These are phyloP conservation scores for Setophaga coronata DNA, from an alignment of 2,113 vertebrate species.

Conservation along the genomic window DNA sequence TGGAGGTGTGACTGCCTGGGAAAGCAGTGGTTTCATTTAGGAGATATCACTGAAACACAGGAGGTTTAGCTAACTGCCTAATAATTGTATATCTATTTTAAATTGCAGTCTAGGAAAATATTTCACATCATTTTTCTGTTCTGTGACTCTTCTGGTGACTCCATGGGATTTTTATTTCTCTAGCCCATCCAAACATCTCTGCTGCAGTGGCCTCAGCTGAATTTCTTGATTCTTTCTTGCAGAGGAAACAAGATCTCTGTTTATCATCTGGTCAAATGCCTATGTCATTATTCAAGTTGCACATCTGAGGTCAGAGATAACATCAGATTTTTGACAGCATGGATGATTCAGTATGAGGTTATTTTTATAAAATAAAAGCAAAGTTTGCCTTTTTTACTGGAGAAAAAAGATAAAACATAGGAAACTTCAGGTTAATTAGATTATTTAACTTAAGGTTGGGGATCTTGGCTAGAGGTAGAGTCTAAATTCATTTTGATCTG, in stretches of 20 bases:
- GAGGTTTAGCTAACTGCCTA: not conserved
- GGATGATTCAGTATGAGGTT: not conserved
- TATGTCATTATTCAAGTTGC: not conserved
- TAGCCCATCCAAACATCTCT: not conserved
- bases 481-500: not conserved
- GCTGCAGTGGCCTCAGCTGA: not conserved
- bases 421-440: not conserved
- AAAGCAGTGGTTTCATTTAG: fast-evolving
- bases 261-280: not conserved
- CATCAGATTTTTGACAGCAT: not conserved
- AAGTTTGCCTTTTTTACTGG: not conserved
- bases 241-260: conserved; percentile 13
- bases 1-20: not conserved
- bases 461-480: not conserved
- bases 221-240: not conserved
- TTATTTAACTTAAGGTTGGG: not conserved
- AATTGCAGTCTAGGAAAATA: not conserved
- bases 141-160: no score
- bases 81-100: not conserved
- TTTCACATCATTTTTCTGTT: not conserved
- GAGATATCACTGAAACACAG: not conserved
- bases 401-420: not conserved
- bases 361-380: not conserved
- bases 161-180: not conserved
- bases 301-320: not conserved